These are phyloP conservation scores for Allolobophora icterica DNA, from an alignment of 2,888 invertebrate genomes.

Conservation along the genomic window DNA sequence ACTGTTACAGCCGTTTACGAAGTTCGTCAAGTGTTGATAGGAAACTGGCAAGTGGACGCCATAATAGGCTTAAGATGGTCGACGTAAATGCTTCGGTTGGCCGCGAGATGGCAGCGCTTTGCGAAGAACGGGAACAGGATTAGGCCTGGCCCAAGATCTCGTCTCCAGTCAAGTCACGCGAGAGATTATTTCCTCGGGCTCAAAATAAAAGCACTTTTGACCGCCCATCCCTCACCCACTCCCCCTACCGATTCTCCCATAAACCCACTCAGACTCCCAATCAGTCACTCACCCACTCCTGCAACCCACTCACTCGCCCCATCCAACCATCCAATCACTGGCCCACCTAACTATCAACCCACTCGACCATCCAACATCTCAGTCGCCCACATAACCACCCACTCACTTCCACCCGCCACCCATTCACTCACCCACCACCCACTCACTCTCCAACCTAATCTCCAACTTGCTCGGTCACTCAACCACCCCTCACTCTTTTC, in stretches of 20 bases:
- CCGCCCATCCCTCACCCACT: not conserved
- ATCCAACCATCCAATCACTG: too few species aligned
- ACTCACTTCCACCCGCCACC: not conserved
- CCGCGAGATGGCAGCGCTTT: not conserved
- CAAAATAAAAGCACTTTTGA: not conserved
- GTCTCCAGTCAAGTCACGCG: not conserved
- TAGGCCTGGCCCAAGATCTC: conserved; percentile 17
- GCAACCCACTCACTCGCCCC: not conserved
- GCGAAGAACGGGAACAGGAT: not conserved
- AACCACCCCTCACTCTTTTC: not conserved
- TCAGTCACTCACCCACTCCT: not conserved
- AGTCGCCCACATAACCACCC: not conserved
- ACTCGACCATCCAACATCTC: not conserved
- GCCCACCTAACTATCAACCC: not conserved
- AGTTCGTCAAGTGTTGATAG: not conserved
- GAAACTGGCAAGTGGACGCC: not conserved
- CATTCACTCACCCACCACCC: not conserved
- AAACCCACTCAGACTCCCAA: not conserved
- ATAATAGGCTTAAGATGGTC: not conserved
- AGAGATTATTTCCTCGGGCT: not conserved
- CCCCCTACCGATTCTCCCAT: not conserved
- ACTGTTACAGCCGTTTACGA: not conserved
- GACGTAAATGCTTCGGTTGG: not conserved
- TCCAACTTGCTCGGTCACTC: not conserved
- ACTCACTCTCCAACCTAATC: too few species aligned